Evolutionary conservation across 2,888 invertebrate genomes (phyloP), one percentile per base, ranked within the genome.

Genomic region (Homarus gammarus): DNA sequence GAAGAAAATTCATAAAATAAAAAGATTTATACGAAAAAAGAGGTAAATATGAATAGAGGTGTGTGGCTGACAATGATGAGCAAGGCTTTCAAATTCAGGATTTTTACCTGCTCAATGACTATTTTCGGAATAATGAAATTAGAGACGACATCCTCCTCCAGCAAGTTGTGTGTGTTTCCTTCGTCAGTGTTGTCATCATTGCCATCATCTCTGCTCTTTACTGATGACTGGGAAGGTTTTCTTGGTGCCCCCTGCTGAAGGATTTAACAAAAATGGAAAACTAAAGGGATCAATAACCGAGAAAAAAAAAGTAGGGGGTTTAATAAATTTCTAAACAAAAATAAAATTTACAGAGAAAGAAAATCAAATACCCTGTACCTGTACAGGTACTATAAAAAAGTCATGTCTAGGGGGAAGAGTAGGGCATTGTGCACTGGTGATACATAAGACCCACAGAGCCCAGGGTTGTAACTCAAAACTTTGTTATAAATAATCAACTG

Each of bases 91-190:
- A 12, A 56, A 56, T 3, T 12, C 22, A 56, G 12, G 18, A 18
- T 56, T 56, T 61, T 87, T 87, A 87, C 87, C 87, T 87, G 87
- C 40, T 87, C 72, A 82, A 87, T 56, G 27, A 87, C 68, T 44
- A 87, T 87, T 87, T 87, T 87, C 10, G 87, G 87, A 75, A 87
- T 82, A 61, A 77, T 87, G 22, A 77, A n/a, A 44, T 82, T 82
- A 56, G 51, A 40, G 33, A 56, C 49, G 36, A 49, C 38, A 15
- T 82, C 75, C 64, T 82, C 44, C 31, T 73, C 82, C 22, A 82
- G 33, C 22, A 38, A 51, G 6, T 51, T 31, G n/a, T 56, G 79
- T 79, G 56, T 56, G 22, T 68, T 38, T 15, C n/a, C 18, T 36
- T 79, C 79, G 70, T 70, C 56, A 51, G 40, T n/a, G 27, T 44